Evolutionary conservation across 92 coral and sea anemone genomes (phyloP).

Genomic region (Phenganax subtilis): DNA sequence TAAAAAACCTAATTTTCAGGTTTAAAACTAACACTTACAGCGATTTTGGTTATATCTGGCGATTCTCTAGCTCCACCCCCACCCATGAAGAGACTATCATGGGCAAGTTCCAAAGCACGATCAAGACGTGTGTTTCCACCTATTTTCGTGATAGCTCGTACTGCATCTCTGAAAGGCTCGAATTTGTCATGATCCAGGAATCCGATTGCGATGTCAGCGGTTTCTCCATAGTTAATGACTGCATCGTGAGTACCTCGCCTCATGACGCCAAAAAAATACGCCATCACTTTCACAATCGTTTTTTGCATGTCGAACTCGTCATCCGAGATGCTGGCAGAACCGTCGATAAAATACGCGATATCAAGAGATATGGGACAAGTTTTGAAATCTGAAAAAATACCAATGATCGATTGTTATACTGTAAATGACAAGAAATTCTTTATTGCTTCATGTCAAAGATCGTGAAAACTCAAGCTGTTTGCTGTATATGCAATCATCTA

Average conservation of each 20-base stretch:
- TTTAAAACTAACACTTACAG: constrained; percentile 1
- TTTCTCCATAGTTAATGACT: constrained; percentile 3
- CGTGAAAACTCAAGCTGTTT: no score
- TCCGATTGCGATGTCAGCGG: neutral
- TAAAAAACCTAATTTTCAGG: no score
- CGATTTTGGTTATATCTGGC: constrained; percentile 2
- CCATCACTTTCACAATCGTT: constrained; percentile 39
- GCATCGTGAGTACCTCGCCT: constrained; percentile 29
- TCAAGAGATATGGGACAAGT: constrained; percentile 33
- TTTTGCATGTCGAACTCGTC: constrained; percentile 18
- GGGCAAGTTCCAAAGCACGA: constrained; percentile 25
- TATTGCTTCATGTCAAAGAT: no score
- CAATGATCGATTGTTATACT: no score
- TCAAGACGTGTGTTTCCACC: constrained; percentile 24
- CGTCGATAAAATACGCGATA: constrained; percentile 36
- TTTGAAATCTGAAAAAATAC: constrained; percentile 12
- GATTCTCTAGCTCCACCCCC: constrained; percentile 12
- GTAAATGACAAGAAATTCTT: no score
- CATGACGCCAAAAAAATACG: constrained; percentile 39
- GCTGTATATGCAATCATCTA: no score
- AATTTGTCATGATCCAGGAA: constrained; percentile 14
- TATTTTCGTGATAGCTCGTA: neutral
- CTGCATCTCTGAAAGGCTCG: constrained; percentile 27
- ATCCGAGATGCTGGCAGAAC: constrained; percentile 10
- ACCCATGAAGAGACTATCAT: constrained; percentile 34